These are phyloP conservation scores for Spea hammondii DNA, from an alignment of 2,797 vertebrate species.

Conservation along the genomic window DNA sequence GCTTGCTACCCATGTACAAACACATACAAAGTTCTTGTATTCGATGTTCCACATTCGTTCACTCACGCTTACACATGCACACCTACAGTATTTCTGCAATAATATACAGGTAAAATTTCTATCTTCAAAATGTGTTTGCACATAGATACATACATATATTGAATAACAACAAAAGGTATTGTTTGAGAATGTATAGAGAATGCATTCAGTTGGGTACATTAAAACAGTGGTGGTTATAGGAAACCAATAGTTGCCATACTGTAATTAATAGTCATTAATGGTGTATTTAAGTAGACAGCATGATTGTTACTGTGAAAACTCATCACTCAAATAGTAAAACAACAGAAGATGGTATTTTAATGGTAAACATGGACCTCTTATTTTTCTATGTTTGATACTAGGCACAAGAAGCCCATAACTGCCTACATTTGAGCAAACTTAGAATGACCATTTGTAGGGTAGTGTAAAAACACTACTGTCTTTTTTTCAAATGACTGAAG, in stretches of 20 bases:
- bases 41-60: constrained; percentile 2
- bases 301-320: not conserved
- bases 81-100: not conserved
- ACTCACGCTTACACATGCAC: not conserved
- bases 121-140: constrained; percentile 23
- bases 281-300: not conserved
- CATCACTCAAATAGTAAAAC: no score
- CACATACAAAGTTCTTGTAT: not conserved
- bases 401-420: no score
- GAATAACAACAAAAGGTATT: not conserved
- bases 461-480: no score
- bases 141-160: constrained; percentile 9
- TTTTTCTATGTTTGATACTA: no score
- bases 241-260: not conserved
- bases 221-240: not conserved
- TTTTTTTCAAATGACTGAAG: no score
- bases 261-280: not conserved
- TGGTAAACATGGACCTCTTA: no score
- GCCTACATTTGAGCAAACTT: no score
- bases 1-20: constrained; percentile 2
- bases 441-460: no score
- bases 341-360: no score
- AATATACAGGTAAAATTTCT: not conserved
- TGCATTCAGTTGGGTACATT: no score
- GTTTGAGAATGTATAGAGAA: no score